Evolutionary conservation across 2,888 invertebrate species (phyloP).

Genomic region (Halictus quadricinctus): DNA sequence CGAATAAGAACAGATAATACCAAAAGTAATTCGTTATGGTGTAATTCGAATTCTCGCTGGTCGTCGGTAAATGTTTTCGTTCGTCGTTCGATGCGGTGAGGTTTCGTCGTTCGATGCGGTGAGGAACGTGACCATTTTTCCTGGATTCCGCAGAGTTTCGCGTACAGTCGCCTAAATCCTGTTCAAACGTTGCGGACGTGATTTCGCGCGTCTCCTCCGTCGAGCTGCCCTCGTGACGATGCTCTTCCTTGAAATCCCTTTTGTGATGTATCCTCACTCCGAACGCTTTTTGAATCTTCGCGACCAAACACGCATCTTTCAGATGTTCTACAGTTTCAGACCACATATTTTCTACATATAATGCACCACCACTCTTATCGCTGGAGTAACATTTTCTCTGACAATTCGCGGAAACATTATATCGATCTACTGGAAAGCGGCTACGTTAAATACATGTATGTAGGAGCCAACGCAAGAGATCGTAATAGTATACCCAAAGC

Average conservation of each 20-base stretch:
- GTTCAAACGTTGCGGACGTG: slow-evolving; percentile 11
- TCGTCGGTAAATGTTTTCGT: slow-evolving; percentile 32
- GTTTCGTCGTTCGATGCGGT: slow-evolving; percentile 53
- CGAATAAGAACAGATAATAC: slow-evolving; percentile 93
- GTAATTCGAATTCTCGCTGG: slow-evolving; percentile 82
- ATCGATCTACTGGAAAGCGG: not conserved
- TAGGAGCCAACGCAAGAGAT: not conserved
- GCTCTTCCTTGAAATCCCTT: slow-evolving; percentile 12
- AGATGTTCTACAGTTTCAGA: slow-evolving; percentile 85
- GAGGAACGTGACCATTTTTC: slow-evolving; percentile 53
- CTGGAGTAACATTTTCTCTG: slow-evolving; percentile 30
- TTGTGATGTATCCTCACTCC: slow-evolving; percentile 85
- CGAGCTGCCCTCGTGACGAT: not conserved
- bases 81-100: slow-evolving; percentile 55
- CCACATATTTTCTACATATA: slow-evolving; percentile 67
- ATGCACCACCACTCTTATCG: slow-evolving; percentile 31
- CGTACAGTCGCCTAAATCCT: not conserved
- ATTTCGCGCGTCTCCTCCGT: not conserved
- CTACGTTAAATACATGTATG: not conserved
- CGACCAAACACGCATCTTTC: slow-evolving; percentile 90
- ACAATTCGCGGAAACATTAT: not conserved
- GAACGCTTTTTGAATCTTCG: slow-evolving; percentile 90
- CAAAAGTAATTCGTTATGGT: slow-evolving; percentile 89
- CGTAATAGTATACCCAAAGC: not conserved
- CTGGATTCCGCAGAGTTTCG: slow-evolving; percentile 33